phyloP scores from a whole-genome alignment of 1,140 invertebrate genomes.

The Linepithema humile region DNA sequence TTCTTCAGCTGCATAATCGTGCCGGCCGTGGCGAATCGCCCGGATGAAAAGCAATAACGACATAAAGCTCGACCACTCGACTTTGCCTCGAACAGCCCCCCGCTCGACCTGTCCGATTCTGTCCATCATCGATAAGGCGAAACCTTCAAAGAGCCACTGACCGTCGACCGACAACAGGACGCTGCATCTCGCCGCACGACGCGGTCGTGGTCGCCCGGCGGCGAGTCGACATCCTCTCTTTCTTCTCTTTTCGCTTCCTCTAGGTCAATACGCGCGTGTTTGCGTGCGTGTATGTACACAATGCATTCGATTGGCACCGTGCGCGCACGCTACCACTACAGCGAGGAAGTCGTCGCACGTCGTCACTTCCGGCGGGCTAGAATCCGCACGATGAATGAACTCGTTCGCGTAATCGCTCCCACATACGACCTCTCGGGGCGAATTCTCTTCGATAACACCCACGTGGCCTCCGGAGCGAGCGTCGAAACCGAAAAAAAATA shows the following conservation, averaged over 20 bases:
- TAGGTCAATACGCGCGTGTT: constrained; percentile 26
- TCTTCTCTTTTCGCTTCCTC: constrained; percentile 55
- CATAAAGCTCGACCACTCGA: constrained; percentile 54
- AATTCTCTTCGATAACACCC: constrained; percentile 68
- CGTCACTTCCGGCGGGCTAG: constrained; percentile 68
- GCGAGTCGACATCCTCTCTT: constrained; percentile 53
- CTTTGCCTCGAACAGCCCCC: constrained; percentile 46
- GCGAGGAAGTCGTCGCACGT: constrained; percentile 45
- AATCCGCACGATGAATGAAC: constrained; percentile 68
- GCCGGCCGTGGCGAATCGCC: constrained; percentile 59
- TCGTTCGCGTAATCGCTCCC: constrained; percentile 65
- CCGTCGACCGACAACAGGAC: constrained; percentile 63
- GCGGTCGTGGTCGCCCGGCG: constrained; percentile 47
- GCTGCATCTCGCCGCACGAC: constrained; percentile 59
- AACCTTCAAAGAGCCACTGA: constrained; percentile 55
- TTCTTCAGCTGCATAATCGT: constrained; percentile 81
- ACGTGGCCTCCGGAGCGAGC: constrained; percentile 57
- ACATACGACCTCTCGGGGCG: constrained; percentile 59
- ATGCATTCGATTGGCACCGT: not conserved
- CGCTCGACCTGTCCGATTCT: constrained; percentile 25
- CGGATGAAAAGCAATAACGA: constrained; percentile 54
- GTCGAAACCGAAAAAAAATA: not conserved
- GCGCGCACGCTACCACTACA: not conserved
- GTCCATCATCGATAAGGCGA: constrained; percentile 46
- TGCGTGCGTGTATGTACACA: not conserved